A percentile compares a stretch with the other conserved stretches of the same genome.
phyloP scores from a whole-genome alignment of 2,888 invertebrate genomes.

The Artemia sinica region DNA sequence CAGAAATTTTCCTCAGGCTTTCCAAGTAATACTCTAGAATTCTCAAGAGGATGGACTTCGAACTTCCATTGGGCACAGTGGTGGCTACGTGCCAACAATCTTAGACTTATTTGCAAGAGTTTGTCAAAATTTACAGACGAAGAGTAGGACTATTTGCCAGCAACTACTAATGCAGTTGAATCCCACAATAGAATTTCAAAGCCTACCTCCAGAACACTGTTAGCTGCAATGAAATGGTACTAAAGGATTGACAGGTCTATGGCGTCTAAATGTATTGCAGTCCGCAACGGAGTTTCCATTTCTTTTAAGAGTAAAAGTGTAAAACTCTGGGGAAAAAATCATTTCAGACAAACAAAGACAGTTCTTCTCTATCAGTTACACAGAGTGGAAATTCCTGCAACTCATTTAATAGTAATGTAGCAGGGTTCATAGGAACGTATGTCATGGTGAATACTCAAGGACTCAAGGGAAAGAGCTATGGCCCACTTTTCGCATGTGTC shows the following conservation, averaged over 20 bases:
- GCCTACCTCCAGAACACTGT: neutral
- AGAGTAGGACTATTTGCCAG: neutral
- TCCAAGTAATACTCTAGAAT: neutral
- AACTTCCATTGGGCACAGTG: neutral
- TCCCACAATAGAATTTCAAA: neutral
- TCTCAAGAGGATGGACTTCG: neutral
- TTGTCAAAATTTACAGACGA: neutral
- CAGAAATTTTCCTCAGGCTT: neutral
- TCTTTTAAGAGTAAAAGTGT: neutral
- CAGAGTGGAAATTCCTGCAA: too few relatives aligned
- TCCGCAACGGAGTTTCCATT: neutral
- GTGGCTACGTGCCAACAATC: neutral
- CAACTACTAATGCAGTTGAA: neutral
- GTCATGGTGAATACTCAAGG: neutral
- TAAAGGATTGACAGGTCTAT: neutral
- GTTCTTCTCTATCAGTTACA: neutral
- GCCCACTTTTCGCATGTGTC: neutral
- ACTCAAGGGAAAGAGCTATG: neutral
- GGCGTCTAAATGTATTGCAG: neutral
- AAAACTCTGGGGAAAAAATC: neutral
- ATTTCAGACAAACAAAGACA: neutral
- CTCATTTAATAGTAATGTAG: too few relatives aligned
- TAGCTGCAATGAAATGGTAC: neutral
- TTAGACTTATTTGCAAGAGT: neutral
- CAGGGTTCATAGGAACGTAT: neutral